Conservation (phyloP, 2,113 vertebrate species). For the Vulpes ferrilata region DNA sequence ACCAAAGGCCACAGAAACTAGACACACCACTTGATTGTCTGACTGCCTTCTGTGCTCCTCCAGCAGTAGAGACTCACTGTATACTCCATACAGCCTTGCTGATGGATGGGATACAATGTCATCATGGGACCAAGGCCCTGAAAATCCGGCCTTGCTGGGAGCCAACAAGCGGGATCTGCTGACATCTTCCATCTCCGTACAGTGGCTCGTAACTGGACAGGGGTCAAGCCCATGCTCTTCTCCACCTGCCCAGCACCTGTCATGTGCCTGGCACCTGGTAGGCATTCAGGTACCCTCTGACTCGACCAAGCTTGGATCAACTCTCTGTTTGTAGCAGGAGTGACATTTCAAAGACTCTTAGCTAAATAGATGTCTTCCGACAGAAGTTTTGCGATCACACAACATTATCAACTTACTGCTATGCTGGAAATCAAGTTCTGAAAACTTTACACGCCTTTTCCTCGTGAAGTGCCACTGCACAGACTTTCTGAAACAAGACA, state of each 20-base stretch:
- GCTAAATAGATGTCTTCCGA: neutral
- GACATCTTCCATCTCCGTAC: neutral
- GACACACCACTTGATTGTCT: neutral
- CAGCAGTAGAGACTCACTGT: neutral
- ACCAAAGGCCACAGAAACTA: neutral
- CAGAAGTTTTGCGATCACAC: neutral
- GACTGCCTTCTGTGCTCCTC: neutral
- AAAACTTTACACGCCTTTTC: neutral
- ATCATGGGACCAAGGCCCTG: neutral
- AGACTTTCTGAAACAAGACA: neutral
- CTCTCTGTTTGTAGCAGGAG: neutral
- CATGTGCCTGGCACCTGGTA: neutral
- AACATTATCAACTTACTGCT: neutral
- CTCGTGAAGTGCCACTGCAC: fast-evolving
- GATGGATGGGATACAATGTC: neutral
- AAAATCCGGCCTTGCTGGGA: neutral
- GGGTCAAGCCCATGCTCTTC: neutral
- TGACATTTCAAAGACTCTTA: conserved; percentile 5
- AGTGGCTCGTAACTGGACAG: neutral
- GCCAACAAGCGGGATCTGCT: neutral
- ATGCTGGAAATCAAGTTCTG: neutral
- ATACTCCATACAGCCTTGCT: neutral
- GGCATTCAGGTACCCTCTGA: neutral
- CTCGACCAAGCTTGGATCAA: neutral
- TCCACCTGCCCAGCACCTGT: neutral